A percentile compares a stretch with the other conserved stretches of the same genome.
These are phyloP conservation scores for cat (Felis catus) DNA, from an alignment of 2,113 vertebrate species.

Conservation along the genomic window DNA sequence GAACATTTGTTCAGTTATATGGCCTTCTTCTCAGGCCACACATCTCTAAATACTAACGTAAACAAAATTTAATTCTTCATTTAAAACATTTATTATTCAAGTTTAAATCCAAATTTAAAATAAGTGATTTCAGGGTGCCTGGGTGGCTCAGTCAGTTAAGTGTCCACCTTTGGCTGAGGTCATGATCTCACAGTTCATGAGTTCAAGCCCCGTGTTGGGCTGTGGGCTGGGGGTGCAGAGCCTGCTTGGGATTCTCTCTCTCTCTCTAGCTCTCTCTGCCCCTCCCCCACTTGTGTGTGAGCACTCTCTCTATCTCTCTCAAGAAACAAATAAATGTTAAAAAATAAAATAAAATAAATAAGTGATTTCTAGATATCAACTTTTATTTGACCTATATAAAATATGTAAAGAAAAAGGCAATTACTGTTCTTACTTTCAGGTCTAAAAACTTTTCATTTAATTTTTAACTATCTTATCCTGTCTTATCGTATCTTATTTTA, in stretches of 20 bases:
- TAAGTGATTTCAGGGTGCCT: neutral
- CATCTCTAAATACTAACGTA: neutral
- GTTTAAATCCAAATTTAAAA: neutral
- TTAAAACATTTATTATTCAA: neutral
- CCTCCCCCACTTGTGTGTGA: too few species aligned
- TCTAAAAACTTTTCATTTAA: neutral
- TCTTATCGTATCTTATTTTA: too few species aligned
- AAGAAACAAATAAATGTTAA: too few species aligned
- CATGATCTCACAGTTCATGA: too few species aligned
- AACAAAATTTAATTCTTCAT: neutral
- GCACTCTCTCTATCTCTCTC: too few species aligned
- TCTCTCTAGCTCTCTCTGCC: too few species aligned
- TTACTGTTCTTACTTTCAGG: neutral
- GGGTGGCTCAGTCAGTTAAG: too few species aligned
- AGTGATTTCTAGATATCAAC: neutral
- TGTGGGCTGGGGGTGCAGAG: too few species aligned
- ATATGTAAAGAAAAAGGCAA: neutral
- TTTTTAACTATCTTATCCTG: too few species aligned
- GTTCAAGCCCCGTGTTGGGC: too few species aligned
- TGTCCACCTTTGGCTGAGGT: too few species aligned
- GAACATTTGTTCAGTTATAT: neutral
- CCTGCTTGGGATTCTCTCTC: too few species aligned
- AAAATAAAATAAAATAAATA: neutral
- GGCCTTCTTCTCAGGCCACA: neutral
- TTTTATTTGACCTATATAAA: neutral